Percentiles rank a stretch among this genome's conserved stretches.
phyloP scores from a whole-genome alignment of 2,888 invertebrate species.

The Antheraea yamamai region DNA sequence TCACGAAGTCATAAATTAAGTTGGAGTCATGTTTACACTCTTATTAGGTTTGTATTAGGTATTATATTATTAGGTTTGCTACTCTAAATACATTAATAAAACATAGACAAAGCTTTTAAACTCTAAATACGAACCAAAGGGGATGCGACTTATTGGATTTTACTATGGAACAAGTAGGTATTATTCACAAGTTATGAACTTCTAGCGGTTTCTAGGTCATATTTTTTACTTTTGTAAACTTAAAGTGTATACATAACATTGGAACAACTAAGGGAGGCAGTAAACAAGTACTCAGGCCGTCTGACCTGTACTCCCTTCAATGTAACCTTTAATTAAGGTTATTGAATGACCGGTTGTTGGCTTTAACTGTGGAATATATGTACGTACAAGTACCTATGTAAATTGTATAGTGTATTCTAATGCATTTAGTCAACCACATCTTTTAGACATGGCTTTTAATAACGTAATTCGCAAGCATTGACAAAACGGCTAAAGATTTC shows the following conservation, averaged over 20 bases:
- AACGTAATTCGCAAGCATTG: too few species aligned
- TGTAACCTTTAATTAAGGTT: background rate
- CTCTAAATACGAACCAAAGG: constrained; percentile 19
- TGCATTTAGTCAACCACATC: too few species aligned
- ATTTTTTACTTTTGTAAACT: background rate
- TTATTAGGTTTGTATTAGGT: background rate
- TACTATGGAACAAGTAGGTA: constrained; percentile 19
- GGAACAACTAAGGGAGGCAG: background rate
- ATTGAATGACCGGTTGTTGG: background rate
- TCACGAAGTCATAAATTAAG: background rate
- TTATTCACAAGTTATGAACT: constrained; percentile 15
- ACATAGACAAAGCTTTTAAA: constrained; percentile 20
- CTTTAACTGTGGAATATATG: too few species aligned
- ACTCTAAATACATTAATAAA: constrained; percentile 13
- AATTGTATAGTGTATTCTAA: background rate
- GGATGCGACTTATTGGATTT: constrained; percentile 30
- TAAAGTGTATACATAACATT: background rate
- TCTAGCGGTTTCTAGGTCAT: background rate
- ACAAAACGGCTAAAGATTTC: too few species aligned
- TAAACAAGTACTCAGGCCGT: background rate
- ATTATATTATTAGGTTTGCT: too few species aligned
- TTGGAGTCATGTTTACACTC: background rate
- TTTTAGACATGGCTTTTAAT: too few species aligned
- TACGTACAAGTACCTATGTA: too few species aligned
- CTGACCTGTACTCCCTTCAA: background rate